Percentiles rank a stretch among this genome's conserved stretches.
Conservation (phyloP, 53 echinoderm and acorn worm genomes). For the Echinarachnius parma region DNA sequence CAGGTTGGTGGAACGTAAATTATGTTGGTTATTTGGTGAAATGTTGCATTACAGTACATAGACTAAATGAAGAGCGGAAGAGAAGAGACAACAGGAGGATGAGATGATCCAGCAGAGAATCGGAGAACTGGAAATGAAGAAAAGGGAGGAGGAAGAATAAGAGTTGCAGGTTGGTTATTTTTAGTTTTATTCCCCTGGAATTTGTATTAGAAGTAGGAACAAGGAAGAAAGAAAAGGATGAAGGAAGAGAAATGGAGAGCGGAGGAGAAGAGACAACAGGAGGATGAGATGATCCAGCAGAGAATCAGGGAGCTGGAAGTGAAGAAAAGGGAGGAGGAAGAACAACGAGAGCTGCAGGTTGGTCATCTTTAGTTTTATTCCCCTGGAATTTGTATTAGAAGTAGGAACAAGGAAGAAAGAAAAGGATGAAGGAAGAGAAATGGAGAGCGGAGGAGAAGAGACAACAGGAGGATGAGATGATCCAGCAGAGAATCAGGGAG, state of each 20-base stretch:
- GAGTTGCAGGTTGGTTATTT: slow-evolving; percentile 55
- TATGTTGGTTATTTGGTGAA: not conserved
- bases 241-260: too few species aligned
- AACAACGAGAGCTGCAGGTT: too few species aligned
- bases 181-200: too few species aligned
- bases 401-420: too few species aligned
- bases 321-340: too few species aligned
- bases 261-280: too few species aligned
- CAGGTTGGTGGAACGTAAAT: slow-evolving; percentile 36
- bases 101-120: slow-evolving; percentile 70
- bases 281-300: too few species aligned
- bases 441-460: slow-evolving; percentile 77
- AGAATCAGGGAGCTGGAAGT: too few species aligned
- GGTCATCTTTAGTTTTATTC: too few species aligned
- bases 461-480: slow-evolving; percentile 66
- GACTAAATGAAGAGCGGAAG: slow-evolving; percentile 69
- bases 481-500: slow-evolving; percentile 74
- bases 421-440: slow-evolving; percentile 63
- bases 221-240: slow-evolving; percentile 40
- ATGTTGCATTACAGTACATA: too few species aligned
- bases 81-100: slow-evolving; percentile 76
- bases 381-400: too few species aligned
- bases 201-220: too few species aligned
- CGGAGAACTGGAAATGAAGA: slow-evolving; percentile 74
- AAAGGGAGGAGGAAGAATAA: slow-evolving; percentile 71